Percentiles rank a stretch among this genome's conserved stretches.
phyloP scores from a whole-genome alignment of 2,888 invertebrate species.

The Pandemis corylana region DNA sequence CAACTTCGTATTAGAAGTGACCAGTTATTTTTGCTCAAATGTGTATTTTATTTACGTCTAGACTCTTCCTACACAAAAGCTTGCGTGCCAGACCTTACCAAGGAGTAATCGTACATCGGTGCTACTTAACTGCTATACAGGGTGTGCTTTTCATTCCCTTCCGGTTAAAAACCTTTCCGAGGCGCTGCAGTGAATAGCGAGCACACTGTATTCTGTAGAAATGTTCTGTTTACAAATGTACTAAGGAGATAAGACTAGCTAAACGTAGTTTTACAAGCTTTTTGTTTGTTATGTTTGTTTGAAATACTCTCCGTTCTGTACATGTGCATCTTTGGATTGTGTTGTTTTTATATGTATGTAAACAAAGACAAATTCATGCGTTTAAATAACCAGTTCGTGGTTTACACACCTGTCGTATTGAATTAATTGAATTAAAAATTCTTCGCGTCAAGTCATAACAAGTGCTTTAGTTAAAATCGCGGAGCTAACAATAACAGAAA shows the following conservation, averaged over 20 bases:
- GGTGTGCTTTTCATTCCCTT: not conserved
- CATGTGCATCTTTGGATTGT: not conserved
- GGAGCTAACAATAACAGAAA: too few relatives aligned
- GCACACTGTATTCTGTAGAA: slow-evolving; percentile 1
- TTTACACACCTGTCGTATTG: too few relatives aligned
- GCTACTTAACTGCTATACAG: slow-evolving; percentile 5
- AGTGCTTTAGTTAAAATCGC: too few relatives aligned
- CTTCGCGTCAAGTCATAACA: too few relatives aligned
- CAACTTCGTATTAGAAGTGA: too few relatives aligned
- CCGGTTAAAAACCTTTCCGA: slow-evolving; percentile 17
- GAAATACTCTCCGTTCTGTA: not conserved
- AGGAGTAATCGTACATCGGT: not conserved
- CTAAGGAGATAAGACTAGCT: not conserved
- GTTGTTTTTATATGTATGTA: not conserved
- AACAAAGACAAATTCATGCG: too few relatives aligned
- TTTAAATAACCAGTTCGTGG: too few relatives aligned
- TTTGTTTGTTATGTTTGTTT: not conserved
- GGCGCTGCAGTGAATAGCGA: slow-evolving; percentile 8
- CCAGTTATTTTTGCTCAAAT: too few relatives aligned
- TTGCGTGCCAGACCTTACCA: slow-evolving; percentile 4
- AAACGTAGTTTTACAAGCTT: not conserved
- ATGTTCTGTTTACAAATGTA: not conserved
- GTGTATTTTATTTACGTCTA: not conserved
- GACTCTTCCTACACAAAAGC: not conserved
- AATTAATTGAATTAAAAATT: too few relatives aligned